Conservation (phyloP, 1,140 invertebrate genomes). For the Drosophila grimshawi region DNA sequence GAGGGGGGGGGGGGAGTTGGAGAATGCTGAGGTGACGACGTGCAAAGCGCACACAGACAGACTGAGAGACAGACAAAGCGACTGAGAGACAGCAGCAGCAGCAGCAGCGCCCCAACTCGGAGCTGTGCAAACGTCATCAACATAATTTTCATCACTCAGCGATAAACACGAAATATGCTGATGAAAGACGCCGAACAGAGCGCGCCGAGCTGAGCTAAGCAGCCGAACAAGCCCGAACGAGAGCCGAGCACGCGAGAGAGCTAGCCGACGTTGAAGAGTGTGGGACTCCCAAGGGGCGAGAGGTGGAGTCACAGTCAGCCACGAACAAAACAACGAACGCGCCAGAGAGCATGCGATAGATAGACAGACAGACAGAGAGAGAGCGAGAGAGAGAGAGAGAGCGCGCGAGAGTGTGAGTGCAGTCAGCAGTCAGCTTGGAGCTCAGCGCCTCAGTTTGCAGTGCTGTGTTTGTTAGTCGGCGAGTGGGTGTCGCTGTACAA, state of each 20-base stretch:
- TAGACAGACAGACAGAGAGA: constrained; percentile 1
- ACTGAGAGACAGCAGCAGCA: constrained; percentile 27
- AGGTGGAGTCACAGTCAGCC: constrained; percentile 45
- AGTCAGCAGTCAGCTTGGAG: constrained; percentile 13
- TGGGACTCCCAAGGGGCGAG: constrained; percentile 50
- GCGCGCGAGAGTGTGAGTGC: constrained; percentile 22
- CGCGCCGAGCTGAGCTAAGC: constrained; percentile 9
- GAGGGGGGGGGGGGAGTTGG: not conserved
- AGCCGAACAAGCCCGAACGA: constrained; percentile 34
- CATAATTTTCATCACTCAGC: constrained; percentile 82
- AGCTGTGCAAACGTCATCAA: constrained; percentile 75
- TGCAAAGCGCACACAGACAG: constrained; percentile 49
- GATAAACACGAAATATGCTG: constrained; percentile 74
- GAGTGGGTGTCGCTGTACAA: constrained; percentile 47
- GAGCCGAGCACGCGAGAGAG: constrained; percentile 29
- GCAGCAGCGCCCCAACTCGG: constrained; percentile 12
- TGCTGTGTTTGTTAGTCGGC: constrained; percentile 6
- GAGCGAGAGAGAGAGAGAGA: constrained; percentile 14
- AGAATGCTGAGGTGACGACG: constrained; percentile 35
- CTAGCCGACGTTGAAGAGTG: constrained; percentile 20
- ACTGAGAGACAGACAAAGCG: constrained; percentile 19
- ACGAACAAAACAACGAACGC: constrained; percentile 20
- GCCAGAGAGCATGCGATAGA: constrained; percentile 4
- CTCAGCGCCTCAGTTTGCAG: constrained; percentile 6
- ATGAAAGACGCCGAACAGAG: constrained; percentile 78